Base-by-base conservation (phyloP, 2,888 invertebrate species). In the Macrophya annulata region DNA sequence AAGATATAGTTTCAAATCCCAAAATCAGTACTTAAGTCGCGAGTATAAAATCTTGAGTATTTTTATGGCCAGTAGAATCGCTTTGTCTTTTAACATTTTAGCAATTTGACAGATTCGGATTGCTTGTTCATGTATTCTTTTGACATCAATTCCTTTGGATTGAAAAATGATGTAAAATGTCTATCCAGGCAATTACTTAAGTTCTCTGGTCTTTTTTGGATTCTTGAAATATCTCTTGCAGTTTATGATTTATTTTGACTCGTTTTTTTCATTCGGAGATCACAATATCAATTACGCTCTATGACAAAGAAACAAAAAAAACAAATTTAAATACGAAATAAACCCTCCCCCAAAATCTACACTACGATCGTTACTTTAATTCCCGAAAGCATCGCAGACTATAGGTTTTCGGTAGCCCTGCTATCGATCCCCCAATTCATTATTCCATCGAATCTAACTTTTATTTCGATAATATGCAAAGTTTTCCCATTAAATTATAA, bases 401-500 rank as follows among this genome's bases (percentile, higher is more conserved):
- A 62, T 81, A n/a, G 12, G 43, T n/a, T 40, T 31, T 31, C 1
- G 31, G 31, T n/a, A n/a, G n/a, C n/a, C 55, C 4, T 43, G 59
- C n/a, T 62, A 62, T 74, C 74, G 74, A 84, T 84, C 25, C 5
- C 5, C 74, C 25, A 31, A 84, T 84, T 74, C 31, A 84, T 74
- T 84, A 62, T 43, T 72, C 37, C 72, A 68, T 71, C 84, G 37
- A 84, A 72, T 84, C 84, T 31, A 68, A 55, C 12, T 84, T 84
- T 84, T 48, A 84, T 84, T 84, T 84, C 51, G 72, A 84, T 74
- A 74, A 43, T 59, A 84, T 76, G 51, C 84, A 59, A 84, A 84
- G 84, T 84, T 84, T 76, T 62, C 59, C 72, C 74, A 84, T 84
- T 84, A 76, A 74, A 84, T 76, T 74, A 74, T 72, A 76, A 84